Percentiles rank a stretch among this genome's conserved stretches.
Evolutionary conservation across 2,888 invertebrate genomes (phyloP).

Genomic region (Atethmia centrago): DNA sequence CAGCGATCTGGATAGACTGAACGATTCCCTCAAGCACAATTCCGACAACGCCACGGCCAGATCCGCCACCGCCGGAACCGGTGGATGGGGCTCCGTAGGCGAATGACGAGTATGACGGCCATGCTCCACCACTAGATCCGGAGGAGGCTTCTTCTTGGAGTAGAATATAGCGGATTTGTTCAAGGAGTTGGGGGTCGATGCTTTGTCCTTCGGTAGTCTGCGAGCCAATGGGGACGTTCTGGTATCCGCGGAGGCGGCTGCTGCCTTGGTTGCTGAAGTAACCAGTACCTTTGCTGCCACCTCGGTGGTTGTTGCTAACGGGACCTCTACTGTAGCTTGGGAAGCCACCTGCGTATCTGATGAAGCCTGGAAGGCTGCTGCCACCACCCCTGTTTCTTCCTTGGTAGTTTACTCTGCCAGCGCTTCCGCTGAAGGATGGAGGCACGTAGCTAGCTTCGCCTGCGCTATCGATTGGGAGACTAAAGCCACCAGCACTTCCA

Average conservation of each 20-base stretch:
- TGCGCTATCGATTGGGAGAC: not conserved
- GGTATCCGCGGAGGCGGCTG: not conserved
- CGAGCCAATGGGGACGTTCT: not conserved
- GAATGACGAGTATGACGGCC: not conserved
- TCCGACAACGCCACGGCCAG: not conserved
- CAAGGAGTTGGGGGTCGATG: conserved; percentile 22
- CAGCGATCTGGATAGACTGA: conserved; percentile 24
- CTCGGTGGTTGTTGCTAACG: not conserved
- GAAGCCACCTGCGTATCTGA: not conserved
- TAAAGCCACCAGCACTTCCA: too few species aligned
- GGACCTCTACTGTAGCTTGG: not conserved
- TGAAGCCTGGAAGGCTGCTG: not conserved
- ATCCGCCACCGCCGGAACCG: not conserved
- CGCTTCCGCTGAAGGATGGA: too few species aligned
- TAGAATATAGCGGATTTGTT: conserved; percentile 25
- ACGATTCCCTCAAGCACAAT: not conserved
- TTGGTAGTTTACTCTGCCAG: not conserved
- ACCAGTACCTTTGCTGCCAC: not conserved
- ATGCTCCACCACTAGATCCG: not conserved
- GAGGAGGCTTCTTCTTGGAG: conserved; percentile 8
- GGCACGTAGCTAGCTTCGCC: too few species aligned
- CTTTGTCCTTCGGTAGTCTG: conserved; percentile 30
- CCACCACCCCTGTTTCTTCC: not conserved
- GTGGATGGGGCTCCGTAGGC: conserved; percentile 3
- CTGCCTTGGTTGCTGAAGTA: not conserved